These are phyloP conservation scores for Picathartes gymnocephalus DNA, from an alignment of 2,113 vertebrate genomes.

Conservation along the genomic window DNA sequence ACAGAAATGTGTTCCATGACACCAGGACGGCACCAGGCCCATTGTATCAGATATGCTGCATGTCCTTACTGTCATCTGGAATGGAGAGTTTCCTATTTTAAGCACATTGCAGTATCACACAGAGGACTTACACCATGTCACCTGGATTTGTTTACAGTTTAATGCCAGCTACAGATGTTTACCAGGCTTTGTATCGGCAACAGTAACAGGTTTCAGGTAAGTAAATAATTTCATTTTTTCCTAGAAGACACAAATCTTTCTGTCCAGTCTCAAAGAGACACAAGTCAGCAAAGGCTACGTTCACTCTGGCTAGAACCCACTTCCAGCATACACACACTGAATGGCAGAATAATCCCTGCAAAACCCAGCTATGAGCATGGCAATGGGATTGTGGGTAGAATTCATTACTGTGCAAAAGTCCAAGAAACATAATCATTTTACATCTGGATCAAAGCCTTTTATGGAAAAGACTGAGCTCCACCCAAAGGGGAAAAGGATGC, in stretches of 20 bases:
- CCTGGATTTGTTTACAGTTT: slow-evolving; percentile 68
- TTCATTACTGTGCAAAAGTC: background rate
- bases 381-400: background rate
- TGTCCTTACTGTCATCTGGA: background rate
- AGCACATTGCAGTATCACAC: background rate
- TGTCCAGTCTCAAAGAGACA: background rate
- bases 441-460: background rate
- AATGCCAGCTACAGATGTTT: slow-evolving; percentile 59
- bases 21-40: background rate
- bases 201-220: slow-evolving; percentile 69
- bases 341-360: background rate
- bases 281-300: background rate
- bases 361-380: background rate
- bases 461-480: background rate
- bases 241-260: background rate
- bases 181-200: slow-evolving; percentile 61
- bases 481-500: background rate
- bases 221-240: background rate
- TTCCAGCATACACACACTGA: background rate
- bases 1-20: background rate
- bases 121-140: background rate
- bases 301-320: background rate
- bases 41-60: background rate
- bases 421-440: background rate
- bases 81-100: background rate